Percentiles rank a stretch among this genome's conserved stretches.
Evolutionary conservation across 1,140 invertebrate genomes (phyloP).

Genomic region (Bombus consobrinus): DNA sequence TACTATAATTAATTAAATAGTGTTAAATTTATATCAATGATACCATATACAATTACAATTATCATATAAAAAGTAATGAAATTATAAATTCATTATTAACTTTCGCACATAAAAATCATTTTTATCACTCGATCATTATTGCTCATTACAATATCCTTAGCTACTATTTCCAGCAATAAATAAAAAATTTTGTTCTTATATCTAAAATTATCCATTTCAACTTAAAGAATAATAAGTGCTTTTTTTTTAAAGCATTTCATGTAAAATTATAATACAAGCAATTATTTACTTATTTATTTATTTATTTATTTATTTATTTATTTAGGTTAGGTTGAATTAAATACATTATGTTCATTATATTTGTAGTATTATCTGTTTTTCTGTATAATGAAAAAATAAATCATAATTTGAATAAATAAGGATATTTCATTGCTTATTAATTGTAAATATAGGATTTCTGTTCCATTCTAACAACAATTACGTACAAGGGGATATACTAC

Average conservation of each 20-base stretch:
- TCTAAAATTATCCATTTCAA: neutral
- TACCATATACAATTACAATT: slow-evolving; percentile 6
- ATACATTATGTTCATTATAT: slow-evolving; percentile 35
- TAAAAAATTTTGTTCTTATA: neutral
- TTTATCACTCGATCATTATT: neutral
- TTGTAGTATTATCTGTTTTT: slow-evolving; percentile 39
- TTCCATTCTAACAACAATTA: neutral
- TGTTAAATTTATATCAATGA: slow-evolving; percentile 10
- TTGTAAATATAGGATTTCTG: slow-evolving; percentile 27
- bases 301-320: slow-evolving; percentile 40
- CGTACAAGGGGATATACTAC: neutral
- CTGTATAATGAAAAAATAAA: slow-evolving; percentile 55
- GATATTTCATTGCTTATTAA: slow-evolving; percentile 27
- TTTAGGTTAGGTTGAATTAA: slow-evolving; percentile 4
- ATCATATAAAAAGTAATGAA: slow-evolving; percentile 19
- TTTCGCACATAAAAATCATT: neutral
- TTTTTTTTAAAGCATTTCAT: slow-evolving; percentile 1
- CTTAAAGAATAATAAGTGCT: neutral
- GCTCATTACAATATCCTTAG: slow-evolving; percentile 16
- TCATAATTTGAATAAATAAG: slow-evolving; percentile 39
- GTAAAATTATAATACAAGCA: slow-evolving; percentile 13
- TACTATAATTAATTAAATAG: neutral
- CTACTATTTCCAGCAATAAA: neutral
- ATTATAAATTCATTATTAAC: neutral
- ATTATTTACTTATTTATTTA: slow-evolving; percentile 59